Base-by-base conservation (phyloP, 2,888 invertebrate species). In the Diarsia mendica region DNA sequence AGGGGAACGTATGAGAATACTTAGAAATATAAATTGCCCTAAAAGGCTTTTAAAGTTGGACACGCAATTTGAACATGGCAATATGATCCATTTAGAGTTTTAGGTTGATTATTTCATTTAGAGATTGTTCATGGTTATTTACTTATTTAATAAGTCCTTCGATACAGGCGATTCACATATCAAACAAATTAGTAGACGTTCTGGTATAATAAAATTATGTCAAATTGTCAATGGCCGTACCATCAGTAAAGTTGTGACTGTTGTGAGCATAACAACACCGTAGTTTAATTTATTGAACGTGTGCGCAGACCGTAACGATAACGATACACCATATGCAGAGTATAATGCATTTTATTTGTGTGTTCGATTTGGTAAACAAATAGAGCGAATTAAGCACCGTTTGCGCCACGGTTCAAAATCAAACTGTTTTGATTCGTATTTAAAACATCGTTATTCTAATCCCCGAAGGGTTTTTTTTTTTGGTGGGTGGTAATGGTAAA, bases 1-100 rank as follows among this genome's bases (percentile, higher is more conserved):
- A 8, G n/a, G 72, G 71, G 72, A 85, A 77, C 77, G 65, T 66
- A 80, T 78, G 71, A 73, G 72, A 60, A 78, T 64, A 73, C 75
- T 65, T 72, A 73, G 53, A 73, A 81, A 83, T 58, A 60, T 33
- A 66, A 82, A 68, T 28, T 75, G 73, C 69, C 28, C 18, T 78
- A 75, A 76, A 81, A 77, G 53, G 61, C 64, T 76, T 67, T 77
- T 76, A 15, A 75, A 67, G 61, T 80, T 74, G 51, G 53, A 72
- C 60, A 75, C 75, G 79, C 71, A 65, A 44, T 23, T 65, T 65
- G 55, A 65, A 83, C 72, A 71, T 28, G 20, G 2, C 28, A 65
- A 53, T 68, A 70, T 39, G 28, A 48, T 51, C 51, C 39, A 65
- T 39, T 70, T 67, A 63, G 58, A 66, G n/a, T 39, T 39, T 70